Percentiles rank a stretch among this genome's conserved stretches.
phyloP scores from a whole-genome alignment of 1,140 invertebrate genomes.

The Euwallacea fornicatus region DNA sequence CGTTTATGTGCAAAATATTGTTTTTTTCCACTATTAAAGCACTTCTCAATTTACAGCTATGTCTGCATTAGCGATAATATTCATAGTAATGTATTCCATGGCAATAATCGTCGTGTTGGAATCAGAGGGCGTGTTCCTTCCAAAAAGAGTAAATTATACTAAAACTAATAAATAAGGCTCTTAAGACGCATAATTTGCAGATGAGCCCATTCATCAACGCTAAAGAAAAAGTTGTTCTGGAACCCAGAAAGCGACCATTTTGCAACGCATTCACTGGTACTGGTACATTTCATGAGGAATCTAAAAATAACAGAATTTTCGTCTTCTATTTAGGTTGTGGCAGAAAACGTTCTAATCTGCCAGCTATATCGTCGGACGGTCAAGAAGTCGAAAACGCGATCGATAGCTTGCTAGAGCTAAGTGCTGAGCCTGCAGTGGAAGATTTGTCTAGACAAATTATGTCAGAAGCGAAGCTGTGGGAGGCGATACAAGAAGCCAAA shows the following conservation, averaged over 20 bases:
- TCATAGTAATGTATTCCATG: conserved; percentile 35
- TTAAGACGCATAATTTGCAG: conserved; percentile 2
- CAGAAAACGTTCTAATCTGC: conserved; percentile 62
- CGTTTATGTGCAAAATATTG: not conserved
- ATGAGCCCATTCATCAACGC: conserved; percentile 35
- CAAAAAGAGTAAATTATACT: conserved; percentile 41
- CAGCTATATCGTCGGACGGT: conserved; percentile 51
- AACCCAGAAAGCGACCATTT: conserved; percentile 68
- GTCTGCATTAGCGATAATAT: conserved; percentile 36
- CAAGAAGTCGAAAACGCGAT: conserved; percentile 61
- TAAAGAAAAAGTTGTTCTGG: conserved; percentile 46
- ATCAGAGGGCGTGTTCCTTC: conserved; percentile 43
- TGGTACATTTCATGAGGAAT: too few relatives aligned
- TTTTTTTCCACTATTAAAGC: not conserved
- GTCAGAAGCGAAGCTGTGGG: conserved; percentile 74
- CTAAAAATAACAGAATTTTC: not conserved
- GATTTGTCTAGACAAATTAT: conserved; percentile 74
- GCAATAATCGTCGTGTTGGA: conserved; percentile 34
- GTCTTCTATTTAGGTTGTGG: conserved; percentile 62
- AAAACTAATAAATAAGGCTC: not conserved
- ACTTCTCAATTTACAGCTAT: conserved; percentile 34
- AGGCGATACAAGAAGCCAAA: conserved; percentile 74
- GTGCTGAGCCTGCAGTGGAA: conserved; percentile 68
- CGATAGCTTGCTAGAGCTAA: conserved; percentile 64
- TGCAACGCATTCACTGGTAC: conserved; percentile 75